phyloP scores from a whole-genome alignment of 2,113 vertebrate species.

The Cottus gobio region DNA sequence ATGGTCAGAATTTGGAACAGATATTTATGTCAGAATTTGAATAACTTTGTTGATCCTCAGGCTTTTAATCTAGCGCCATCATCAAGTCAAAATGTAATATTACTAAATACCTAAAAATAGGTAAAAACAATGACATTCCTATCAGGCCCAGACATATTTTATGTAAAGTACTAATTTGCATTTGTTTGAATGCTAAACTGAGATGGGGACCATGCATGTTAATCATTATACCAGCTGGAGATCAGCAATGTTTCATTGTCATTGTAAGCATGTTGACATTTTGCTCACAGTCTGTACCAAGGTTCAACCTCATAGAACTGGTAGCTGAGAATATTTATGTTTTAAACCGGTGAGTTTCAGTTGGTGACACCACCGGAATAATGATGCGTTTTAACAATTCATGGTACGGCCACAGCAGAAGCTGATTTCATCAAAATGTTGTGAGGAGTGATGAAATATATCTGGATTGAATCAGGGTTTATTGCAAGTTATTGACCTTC shows the following conservation, averaged over 20 bases:
- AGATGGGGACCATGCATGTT: neutral
- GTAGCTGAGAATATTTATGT: neutral
- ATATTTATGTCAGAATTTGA: neutral
- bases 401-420: neutral
- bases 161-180: neutral
- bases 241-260: constrained; percentile 1
- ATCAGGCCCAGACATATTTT: neutral
- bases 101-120: neutral
- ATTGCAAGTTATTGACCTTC: constrained; percentile 26
- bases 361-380: neutral
- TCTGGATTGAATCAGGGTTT: constrained; percentile 27
- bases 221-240: neutral
- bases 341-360: neutral
- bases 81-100: neutral
- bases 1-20: neutral
- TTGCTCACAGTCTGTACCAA: neutral
- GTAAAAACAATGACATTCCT: neutral
- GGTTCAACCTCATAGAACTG: neutral
- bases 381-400: neutral
- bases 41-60: neutral
- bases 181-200: neutral
- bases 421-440: constrained; percentile 32
- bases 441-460: neutral
- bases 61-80: neutral
- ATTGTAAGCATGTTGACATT: neutral